A percentile compares a stretch with the other conserved stretches of the same genome.
These are phyloP conservation scores for Bombus huntii DNA, from an alignment of 1,140 invertebrate species.

Conservation along the genomic window DNA sequence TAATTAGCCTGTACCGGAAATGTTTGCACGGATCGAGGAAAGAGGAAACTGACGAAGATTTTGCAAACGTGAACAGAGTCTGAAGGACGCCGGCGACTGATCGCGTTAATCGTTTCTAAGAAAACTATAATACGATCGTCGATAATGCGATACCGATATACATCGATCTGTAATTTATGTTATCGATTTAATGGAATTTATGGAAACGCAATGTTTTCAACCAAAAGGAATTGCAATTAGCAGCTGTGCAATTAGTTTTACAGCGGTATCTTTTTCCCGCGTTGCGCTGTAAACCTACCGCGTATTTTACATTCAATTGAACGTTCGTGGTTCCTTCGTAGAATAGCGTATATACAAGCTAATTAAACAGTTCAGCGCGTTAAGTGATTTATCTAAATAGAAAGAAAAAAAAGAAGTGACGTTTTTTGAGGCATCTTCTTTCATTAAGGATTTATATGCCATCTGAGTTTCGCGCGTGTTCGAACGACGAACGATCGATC, in stretches of 20 bases:
- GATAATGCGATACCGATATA: not conserved
- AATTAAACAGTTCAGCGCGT: not conserved
- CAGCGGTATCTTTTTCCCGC: conserved; percentile 2
- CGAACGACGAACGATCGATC: not conserved
- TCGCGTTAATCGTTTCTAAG: not conserved
- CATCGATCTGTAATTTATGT: not conserved
- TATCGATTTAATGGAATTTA: conserved; percentile 45
- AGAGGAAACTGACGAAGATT: conserved; percentile 66
- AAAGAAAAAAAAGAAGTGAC: not conserved
- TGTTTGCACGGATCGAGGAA: conserved; percentile 66
- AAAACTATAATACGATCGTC: not conserved
- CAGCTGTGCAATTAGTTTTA: conserved; percentile 19
- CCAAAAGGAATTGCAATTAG: conserved; percentile 49
- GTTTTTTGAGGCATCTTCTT: not conserved
- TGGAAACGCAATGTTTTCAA: conserved; percentile 18
- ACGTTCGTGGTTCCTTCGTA: conserved; percentile 49
- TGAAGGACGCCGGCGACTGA: conserved; percentile 35
- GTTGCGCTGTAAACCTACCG: not conserved
- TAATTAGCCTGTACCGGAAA: conserved; percentile 81
- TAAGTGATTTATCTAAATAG: not conserved
- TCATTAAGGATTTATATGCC: not conserved
- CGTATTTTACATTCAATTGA: conserved; percentile 28
- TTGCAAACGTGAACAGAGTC: conserved; percentile 76
- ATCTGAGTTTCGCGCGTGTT: not conserved
- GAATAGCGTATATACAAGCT: not conserved